Evolutionary conservation across 2,797 vertebrate genomes (phyloP), one percentile per base, ranked within the genome.

Genomic region (Cuculus canorus): DNA sequence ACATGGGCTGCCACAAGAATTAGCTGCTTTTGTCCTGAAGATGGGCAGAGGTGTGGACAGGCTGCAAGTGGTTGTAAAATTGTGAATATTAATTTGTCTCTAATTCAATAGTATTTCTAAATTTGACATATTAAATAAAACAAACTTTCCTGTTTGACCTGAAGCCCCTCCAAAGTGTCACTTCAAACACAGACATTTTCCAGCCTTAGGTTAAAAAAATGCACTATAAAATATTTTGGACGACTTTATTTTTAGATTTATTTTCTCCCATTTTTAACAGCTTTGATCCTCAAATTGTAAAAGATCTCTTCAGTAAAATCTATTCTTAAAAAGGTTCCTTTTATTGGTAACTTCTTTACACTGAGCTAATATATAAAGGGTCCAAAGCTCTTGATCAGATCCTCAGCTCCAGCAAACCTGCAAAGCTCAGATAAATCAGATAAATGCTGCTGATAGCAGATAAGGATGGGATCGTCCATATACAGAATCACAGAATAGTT

Each of bases 1-100:
- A 35, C 9, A 7, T 0, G 2, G 23, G 15, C 23, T 63, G 19
- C 21, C 23, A 41, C 0, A 1, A 78, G 30, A 64, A 82, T 11
- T 59, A 50, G 48, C 24, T 54, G 45, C 1, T 72, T 70, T 66
- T 56, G 23, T 43, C 27, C 63, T 64, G 10, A 75, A 41, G 54
- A 54, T 15, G 22, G 27, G 64, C 24, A 72, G 45, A 76, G 14
- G 32, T 47, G 6, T 22, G 53, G 21, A 37, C 23, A 90, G 54
- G 39, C 37, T 86, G 12, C 28, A 71, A 87, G 21, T 28, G 13
- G 32, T 13, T 77, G 43, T 52, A 72, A 48, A 87, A 72, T 17
- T 82, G 17, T 12, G 16, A 33, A 35, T 66, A 22, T 12, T 63
- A 10, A 47, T 75, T 86, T 47, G 43, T 84, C 81, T 65, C 39